Evolutionary conservation across 2,113 vertebrate genomes (phyloP).

Genomic region (Cyphomyrus plagiostoma): DNA sequence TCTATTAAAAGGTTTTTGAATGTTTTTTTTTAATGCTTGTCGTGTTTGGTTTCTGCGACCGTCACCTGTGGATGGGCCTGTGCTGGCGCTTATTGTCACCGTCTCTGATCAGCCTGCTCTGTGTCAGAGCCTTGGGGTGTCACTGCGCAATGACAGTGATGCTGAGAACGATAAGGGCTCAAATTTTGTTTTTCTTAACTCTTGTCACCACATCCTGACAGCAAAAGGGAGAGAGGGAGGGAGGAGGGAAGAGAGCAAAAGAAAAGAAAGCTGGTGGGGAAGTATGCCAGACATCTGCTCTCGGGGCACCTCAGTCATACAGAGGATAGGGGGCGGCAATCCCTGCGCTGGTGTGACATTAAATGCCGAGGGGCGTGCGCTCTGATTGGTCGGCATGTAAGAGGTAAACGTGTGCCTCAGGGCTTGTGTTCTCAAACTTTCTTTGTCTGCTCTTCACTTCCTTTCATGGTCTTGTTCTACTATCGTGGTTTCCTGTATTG

Average conservation of each 20-base stretch:
- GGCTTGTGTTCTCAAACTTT: background rate
- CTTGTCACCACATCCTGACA: conserved; percentile 39
- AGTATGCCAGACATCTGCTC: background rate
- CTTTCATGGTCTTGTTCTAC: background rate
- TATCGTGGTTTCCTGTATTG: conserved; percentile 2
- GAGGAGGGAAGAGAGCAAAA: conserved; percentile 23
- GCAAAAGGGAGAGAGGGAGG: conserved; percentile 14
- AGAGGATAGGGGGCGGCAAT: conserved; percentile 19
- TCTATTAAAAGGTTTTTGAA: background rate
- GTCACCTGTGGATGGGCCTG: background rate
- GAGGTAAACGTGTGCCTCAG: background rate
- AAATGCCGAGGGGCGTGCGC: background rate
- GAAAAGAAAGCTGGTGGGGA: conserved; percentile 13
- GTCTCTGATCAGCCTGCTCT: background rate
- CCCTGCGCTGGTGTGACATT: background rate
- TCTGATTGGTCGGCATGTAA: background rate
- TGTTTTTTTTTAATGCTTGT: background rate
- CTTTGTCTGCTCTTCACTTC: background rate
- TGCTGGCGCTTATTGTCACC: background rate
- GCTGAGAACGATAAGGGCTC: background rate
- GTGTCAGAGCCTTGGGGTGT: background rate
- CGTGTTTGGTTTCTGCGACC: background rate
- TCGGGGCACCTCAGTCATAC: background rate
- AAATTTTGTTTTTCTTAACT: conserved; percentile 20
- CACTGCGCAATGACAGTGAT: background rate